Evolutionary conservation across 2,797 vertebrate genomes (phyloP).

Genomic region (Oophaga sylvatica): DNA sequence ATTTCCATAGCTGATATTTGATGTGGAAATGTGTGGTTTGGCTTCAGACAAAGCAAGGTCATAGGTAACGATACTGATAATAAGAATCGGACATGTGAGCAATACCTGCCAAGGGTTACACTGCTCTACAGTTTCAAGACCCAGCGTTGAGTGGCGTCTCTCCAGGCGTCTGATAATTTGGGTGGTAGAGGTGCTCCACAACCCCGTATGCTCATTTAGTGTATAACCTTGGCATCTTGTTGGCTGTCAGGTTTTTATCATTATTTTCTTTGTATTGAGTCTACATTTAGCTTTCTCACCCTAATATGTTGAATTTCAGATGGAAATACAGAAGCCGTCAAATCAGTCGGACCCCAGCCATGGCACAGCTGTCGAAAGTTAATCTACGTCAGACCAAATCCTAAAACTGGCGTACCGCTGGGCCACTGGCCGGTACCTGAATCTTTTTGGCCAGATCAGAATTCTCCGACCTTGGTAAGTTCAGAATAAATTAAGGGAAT

Average conservation of each 20-base stretch:
- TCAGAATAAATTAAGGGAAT: background rate
- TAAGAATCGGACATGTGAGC: too few relatives aligned
- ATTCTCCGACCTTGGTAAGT: conserved; percentile 83
- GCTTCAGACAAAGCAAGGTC: too few relatives aligned
- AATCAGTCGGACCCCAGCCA: conserved; percentile 80
- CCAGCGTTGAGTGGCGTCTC: too few relatives aligned
- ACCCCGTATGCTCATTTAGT: too few relatives aligned
- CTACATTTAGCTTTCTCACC: background rate
- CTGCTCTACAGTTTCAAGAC: too few relatives aligned
- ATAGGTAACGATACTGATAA: too few relatives aligned
- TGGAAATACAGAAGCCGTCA: conserved; percentile 79
- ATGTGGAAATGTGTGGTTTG: too few relatives aligned
- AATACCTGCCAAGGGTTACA: too few relatives aligned
- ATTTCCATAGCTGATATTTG: too few relatives aligned
- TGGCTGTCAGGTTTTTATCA: background rate
- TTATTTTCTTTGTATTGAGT: background rate
- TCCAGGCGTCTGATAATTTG: too few relatives aligned
- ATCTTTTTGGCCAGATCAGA: conserved; percentile 85
- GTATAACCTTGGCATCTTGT: background rate
- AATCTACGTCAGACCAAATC: conserved; percentile 83
- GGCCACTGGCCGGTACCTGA: conserved; percentile 84
- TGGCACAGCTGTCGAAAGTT: conserved; percentile 87
- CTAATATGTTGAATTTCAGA: conserved; percentile 71
- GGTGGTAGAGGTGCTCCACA: too few relatives aligned
- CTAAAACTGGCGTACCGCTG: conserved; percentile 83